A percentile compares a stretch with the other conserved stretches of the same genome.
These are phyloP conservation scores for Colistium nudipinnis DNA, from an alignment of 2,113 vertebrate genomes.

Conservation along the genomic window DNA sequence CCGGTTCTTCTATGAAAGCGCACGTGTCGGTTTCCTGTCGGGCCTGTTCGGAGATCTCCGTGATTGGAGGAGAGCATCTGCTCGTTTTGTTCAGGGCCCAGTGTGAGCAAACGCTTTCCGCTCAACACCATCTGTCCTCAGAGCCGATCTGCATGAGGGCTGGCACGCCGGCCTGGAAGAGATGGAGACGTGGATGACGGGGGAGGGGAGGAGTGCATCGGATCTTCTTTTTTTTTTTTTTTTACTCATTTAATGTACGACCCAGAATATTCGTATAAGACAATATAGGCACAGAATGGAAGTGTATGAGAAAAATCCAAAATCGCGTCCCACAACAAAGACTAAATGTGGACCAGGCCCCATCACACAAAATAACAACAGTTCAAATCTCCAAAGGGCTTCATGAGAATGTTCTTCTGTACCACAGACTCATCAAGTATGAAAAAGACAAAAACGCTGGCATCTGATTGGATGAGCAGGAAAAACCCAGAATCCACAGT, in stretches of 20 bases:
- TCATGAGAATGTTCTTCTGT: too few relatives aligned
- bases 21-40: neutral
- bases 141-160: conserved; percentile 59
- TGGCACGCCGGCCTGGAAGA: conserved; percentile 51
- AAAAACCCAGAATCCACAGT: too few relatives aligned
- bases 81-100: conserved; percentile 62
- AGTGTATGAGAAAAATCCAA: too few relatives aligned
- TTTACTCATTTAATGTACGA: conserved; percentile 5
- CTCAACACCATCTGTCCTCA: conserved; percentile 68
- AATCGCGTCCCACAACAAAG: too few relatives aligned
- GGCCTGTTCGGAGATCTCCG: conserved; percentile 32
- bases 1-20: neutral
- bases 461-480: too few relatives aligned
- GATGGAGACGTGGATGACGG: conserved; percentile 8
- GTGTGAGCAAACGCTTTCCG: conserved; percentile 61
- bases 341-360: too few relatives aligned
- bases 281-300: too few relatives aligned
- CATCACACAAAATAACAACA: too few relatives aligned
- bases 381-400: too few relatives aligned
- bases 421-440: too few relatives aligned
- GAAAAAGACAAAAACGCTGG: too few relatives aligned
- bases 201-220: neutral
- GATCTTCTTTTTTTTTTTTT: neutral
- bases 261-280: conserved; percentile 1
- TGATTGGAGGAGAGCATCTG: conserved; percentile 59